Conservation (phyloP, 2,888 invertebrate species). For the Andrena minutula region DNA sequence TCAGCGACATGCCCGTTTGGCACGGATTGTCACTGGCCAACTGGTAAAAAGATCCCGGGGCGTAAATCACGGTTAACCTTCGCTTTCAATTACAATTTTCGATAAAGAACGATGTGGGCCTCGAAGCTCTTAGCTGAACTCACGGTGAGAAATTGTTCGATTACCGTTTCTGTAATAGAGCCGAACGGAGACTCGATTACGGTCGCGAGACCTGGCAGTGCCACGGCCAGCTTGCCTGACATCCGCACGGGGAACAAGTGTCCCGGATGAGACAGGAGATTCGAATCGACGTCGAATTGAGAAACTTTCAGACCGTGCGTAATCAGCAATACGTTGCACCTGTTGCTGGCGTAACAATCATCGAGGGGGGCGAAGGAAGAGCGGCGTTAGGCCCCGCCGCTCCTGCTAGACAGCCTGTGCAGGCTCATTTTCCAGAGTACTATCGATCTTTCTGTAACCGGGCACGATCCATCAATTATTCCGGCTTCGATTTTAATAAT, state of each 20-base stretch:
- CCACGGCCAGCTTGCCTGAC: not conserved
- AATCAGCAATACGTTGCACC: constrained; percentile 53
- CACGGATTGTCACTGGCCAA: constrained; percentile 60
- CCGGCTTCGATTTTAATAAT: constrained; percentile 58
- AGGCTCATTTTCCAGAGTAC: constrained; percentile 63
- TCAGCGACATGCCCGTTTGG: constrained; percentile 73
- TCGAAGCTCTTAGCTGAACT: not conserved
- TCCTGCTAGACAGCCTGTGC: not conserved
- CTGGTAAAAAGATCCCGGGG: constrained; percentile 54
- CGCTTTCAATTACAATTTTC: constrained; percentile 6
- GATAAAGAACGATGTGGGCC: not conserved
- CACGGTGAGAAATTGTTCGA: too few species aligned
- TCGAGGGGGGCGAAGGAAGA: not conserved
- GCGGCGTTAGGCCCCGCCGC: not conserved
- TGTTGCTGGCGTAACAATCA: constrained; percentile 66
- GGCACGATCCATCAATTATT: constrained; percentile 63
- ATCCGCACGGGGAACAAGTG: too few species aligned
- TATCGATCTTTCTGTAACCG: constrained; percentile 61
- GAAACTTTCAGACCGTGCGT: constrained; percentile 1
- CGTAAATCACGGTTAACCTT: constrained; percentile 70
- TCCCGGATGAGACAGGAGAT: not conserved
- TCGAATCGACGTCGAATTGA: not conserved
- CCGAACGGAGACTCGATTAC: too few species aligned
- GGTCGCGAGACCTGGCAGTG: not conserved
- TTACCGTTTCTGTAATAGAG: too few species aligned